phyloP scores from a whole-genome alignment of 2,113 vertebrate species.

The Agapornis roseicollis region DNA sequence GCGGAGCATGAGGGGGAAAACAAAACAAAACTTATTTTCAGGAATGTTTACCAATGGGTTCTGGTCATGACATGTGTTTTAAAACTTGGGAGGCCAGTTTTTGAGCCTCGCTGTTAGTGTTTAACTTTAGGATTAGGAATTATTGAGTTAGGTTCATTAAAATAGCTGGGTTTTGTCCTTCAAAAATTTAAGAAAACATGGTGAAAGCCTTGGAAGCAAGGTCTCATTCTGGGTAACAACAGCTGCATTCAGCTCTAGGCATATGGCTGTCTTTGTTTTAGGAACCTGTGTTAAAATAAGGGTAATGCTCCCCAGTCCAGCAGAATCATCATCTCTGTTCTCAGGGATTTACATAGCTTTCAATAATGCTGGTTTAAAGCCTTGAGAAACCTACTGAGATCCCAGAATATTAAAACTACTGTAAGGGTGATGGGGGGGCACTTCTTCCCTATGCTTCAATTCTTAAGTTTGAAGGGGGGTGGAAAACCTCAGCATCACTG shows the following conservation, averaged over 20 bases:
- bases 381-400: not conserved
- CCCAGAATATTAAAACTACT: constrained; percentile 3
- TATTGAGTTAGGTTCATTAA: constrained; percentile 74
- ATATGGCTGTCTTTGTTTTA: constrained; percentile 62
- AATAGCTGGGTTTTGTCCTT: constrained; percentile 64
- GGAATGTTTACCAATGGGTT: constrained; percentile 69
- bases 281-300: constrained; percentile 43
- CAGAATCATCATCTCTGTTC: constrained; percentile 41
- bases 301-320: not conserved
- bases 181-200: constrained; percentile 62
- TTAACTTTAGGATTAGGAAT: constrained; percentile 73
- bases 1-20: constrained; percentile 58
- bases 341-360: constrained; percentile 4
- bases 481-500: not conserved
- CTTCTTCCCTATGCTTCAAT: not conserved
- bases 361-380: constrained; percentile 1
- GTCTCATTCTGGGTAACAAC: constrained; percentile 49
- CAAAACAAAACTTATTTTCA: constrained; percentile 70
- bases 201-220: constrained; percentile 47
- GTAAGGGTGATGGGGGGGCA: not conserved
- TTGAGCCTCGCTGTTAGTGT: constrained; percentile 59
- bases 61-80: constrained; percentile 66
- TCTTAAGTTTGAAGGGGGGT: not conserved
- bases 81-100: constrained; percentile 63
- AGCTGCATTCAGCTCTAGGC: constrained; percentile 45